Percentiles rank a stretch among this genome's conserved stretches.
Evolutionary conservation across 2,888 invertebrate genomes (phyloP).

Genomic region (Epinotia nisella): DNA sequence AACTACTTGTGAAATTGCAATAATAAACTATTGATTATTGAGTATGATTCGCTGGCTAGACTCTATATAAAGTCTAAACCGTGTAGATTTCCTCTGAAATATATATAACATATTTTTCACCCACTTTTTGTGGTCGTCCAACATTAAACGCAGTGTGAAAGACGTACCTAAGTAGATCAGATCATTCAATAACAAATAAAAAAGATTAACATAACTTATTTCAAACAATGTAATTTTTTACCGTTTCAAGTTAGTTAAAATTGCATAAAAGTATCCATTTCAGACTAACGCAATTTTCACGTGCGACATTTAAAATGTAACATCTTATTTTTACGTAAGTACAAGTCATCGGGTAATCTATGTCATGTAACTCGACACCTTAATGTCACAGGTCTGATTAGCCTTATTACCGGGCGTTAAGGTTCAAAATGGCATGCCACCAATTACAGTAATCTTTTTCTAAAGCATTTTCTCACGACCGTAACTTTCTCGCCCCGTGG

Average conservation of each 20-base stretch:
- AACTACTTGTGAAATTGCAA: too few relatives aligned
- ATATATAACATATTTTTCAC: too few relatives aligned
- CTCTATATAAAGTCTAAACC: too few relatives aligned
- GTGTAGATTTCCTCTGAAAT: too few relatives aligned
- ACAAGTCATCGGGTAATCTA: slow-evolving; percentile 33
- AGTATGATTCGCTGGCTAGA: too few relatives aligned
- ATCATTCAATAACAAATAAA: not conserved
- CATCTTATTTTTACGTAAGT: slow-evolving; percentile 38
- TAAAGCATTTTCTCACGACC: slow-evolving; percentile 42
- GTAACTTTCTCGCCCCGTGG: slow-evolving; percentile 41
- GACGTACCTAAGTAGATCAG: not conserved
- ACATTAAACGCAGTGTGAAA: too few relatives aligned
- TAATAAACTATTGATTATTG: too few relatives aligned
- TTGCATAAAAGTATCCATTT: slow-evolving; percentile 15
- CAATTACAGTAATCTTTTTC: slow-evolving; percentile 40
- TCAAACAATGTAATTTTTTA: not conserved
- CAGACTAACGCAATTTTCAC: slow-evolving; percentile 29
- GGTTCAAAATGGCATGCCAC: slow-evolving; percentile 16
- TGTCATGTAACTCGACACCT: slow-evolving; percentile 29
- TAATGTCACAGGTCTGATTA: slow-evolving; percentile 24
- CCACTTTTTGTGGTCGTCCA: too few relatives aligned
- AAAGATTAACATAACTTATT: not conserved
- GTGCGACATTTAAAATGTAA: slow-evolving; percentile 36
- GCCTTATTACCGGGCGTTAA: slow-evolving; percentile 20
- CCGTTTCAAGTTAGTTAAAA: not conserved